Conservation (phyloP, 1,140 invertebrate species). For the Proales similis region DNA sequence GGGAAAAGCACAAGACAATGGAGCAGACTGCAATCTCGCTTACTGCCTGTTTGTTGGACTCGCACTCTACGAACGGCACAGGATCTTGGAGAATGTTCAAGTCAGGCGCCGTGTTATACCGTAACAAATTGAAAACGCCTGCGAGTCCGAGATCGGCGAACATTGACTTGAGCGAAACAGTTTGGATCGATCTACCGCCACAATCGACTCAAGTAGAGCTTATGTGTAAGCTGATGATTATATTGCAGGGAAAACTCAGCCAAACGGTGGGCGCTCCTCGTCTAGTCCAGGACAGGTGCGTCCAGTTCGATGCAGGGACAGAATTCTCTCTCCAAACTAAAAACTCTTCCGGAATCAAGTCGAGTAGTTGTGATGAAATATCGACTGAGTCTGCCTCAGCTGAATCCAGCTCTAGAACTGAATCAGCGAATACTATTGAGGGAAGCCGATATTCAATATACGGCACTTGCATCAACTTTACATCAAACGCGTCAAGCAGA, state of each 20-base stretch:
- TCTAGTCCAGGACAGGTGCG: slow-evolving; percentile 27
- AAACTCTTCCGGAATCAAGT: slow-evolving; percentile 5
- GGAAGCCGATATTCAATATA: not conserved
- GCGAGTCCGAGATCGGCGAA: not conserved
- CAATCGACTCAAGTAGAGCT: slow-evolving; percentile 23
- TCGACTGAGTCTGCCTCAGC: not conserved
- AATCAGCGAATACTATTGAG: too few species aligned
- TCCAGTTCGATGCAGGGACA: slow-evolving; percentile 11
- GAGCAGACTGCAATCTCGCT: slow-evolving; percentile 2
- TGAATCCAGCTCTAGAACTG: not conserved
- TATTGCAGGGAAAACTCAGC: slow-evolving; percentile 9
- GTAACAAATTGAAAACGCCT: not conserved
- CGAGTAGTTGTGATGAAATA: not conserved
- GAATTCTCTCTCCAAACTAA: not conserved
- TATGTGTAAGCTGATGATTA: slow-evolving; percentile 35
- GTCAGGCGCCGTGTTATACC: slow-evolving; percentile 3
- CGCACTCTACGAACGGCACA: slow-evolving; percentile 10
- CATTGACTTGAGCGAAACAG: slow-evolving; percentile 4
- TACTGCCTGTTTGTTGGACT: slow-evolving; percentile 5
- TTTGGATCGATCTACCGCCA: slow-evolving; percentile 15
- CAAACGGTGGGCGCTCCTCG: slow-evolving; percentile 9
- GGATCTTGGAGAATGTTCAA: not conserved
- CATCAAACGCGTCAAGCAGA: not conserved
- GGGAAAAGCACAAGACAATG: not conserved
- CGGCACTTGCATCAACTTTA: not conserved